Conservation (phyloP, 2,113 vertebrate genomes). For the Hipposideros armiger region DNA sequence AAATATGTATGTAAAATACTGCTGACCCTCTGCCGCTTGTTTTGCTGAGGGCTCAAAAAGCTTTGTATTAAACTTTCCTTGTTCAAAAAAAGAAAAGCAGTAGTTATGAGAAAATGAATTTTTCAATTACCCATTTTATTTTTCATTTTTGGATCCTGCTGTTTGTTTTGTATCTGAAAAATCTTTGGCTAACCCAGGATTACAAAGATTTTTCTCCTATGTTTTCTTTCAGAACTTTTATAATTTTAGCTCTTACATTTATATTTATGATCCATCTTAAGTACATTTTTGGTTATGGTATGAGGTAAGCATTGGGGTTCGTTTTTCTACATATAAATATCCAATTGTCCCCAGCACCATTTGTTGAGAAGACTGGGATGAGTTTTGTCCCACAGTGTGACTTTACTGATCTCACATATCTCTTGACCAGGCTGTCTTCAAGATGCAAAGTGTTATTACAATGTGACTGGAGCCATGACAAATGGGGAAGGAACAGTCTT, state of each 20-base stretch:
- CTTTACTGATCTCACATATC: neutral
- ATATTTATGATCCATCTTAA: neutral
- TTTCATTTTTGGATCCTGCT: neutral
- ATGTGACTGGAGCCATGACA: neutral
- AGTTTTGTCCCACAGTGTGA: neutral
- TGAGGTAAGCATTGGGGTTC: neutral
- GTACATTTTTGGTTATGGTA: neutral
- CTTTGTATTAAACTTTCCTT: no score
- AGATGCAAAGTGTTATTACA: neutral
- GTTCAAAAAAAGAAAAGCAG: no score
- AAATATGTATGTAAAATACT: neutral
- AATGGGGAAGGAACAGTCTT: neutral
- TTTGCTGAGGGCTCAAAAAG: neutral
- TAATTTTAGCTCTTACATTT: neutral
- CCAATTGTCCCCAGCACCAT: neutral
- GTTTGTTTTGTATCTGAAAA: slow-evolving; percentile 19
- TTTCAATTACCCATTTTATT: neutral
- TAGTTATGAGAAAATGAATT: neutral
- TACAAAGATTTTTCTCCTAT: neutral
- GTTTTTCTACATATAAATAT: neutral
- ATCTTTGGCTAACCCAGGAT: neutral
- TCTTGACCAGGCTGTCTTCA: neutral
- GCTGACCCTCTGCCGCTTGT: neutral
- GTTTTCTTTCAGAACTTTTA: neutral
- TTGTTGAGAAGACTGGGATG: neutral